Evolutionary conservation across 2,113 vertebrate genomes (phyloP).

Genomic region (Catagonus wagneri): DNA sequence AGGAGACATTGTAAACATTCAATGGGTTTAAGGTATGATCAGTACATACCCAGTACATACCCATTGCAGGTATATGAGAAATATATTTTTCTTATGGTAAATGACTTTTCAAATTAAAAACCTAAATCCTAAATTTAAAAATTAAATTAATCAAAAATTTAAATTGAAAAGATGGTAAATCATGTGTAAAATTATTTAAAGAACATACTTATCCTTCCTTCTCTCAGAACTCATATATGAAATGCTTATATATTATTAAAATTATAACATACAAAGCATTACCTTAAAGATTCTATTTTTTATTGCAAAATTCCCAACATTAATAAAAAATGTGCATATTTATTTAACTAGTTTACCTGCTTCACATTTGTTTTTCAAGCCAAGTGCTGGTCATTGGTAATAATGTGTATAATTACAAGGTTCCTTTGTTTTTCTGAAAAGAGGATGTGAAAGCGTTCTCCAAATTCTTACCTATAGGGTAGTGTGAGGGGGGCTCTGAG

Average conservation of each 20-base stretch:
- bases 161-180: not conserved
- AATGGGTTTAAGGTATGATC: not conserved
- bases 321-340: not conserved
- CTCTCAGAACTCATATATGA: not conserved
- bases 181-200: not conserved
- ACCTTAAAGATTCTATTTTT: not conserved
- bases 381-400: not conserved
- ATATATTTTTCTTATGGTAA: not conserved
- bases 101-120: not conserved
- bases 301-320: not conserved
- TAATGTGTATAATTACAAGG: no score
- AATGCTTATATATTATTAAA: not conserved
- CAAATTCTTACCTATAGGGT: not conserved
- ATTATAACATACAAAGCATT: not conserved
- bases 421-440: not conserved
- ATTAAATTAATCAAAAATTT: not conserved
- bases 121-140: not conserved
- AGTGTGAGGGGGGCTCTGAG: not conserved
- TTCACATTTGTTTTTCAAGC: not conserved
- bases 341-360: not conserved
- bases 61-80: not conserved
- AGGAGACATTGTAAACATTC: not conserved
- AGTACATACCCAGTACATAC: not conserved
- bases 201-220: not conserved
- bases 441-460: not conserved